Base-by-base conservation (phyloP, 2,797 vertebrate species). In the Melopsittacus undulatus region DNA sequence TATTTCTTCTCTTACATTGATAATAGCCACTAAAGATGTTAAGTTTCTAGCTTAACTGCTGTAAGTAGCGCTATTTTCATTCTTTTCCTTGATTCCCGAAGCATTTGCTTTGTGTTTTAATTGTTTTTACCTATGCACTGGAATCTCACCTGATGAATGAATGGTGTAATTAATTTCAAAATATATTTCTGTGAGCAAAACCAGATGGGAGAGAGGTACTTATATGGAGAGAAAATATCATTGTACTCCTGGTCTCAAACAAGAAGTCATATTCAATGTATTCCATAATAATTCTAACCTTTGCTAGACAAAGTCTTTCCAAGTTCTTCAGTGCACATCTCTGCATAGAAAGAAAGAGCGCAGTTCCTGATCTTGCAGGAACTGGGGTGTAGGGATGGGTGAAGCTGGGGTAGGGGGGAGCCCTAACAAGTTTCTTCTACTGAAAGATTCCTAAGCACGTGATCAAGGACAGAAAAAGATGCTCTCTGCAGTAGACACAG, bases 361-460 rank as follows among this genome's bases (percentile, higher is more conserved):
- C 8, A 3, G 3, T 38, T 83, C 34, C 20, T 67, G 26, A 21
- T 69, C 32, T 57, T 5, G 1, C 13, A 68, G 67, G 24, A 62
- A 36, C 0, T 40, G 24, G 9, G 13, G 1, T 15, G 2, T 8
- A 22, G 7, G 27, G 20, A 2, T n/a, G n/a, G 52, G 17, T 3
- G 7, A 49, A 54, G 13, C 6, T 38, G 38, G 2, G 3, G 13
- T 34, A 5, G 4, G 2, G 2, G 10, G 6, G 12, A 69, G 4
- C 2, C 8, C 4, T 8, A 30, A 1, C 27, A 46, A 9, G 3
- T 76, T 81, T 81, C 7, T 81, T 68, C 32, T 56, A 30, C 46
- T 30, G 45, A 83, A 90, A 76, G 80, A 34, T 70, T 70, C 12
- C 45, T 77, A 40, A 18, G 20, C 4, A 11, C 13, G 15, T 42